Percentiles rank a stretch among this genome's conserved stretches.
Conservation (phyloP, 1,140 invertebrate genomes). For the Arctopsyche grandis region DNA sequence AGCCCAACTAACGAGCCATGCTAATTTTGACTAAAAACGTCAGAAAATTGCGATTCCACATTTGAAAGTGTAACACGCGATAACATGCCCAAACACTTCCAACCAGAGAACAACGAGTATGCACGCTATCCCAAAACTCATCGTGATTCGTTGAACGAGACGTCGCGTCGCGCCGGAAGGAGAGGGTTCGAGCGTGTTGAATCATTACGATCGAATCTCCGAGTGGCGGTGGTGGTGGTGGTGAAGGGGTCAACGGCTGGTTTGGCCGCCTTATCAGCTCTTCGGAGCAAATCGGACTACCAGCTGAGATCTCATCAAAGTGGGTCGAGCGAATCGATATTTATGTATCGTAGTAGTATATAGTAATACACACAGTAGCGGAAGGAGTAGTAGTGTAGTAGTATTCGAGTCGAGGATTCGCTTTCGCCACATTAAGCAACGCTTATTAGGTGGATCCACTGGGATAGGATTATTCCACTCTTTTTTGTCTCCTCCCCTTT, state of each 20-base stretch:
- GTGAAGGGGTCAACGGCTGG: conserved; percentile 2
- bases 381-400: neutral
- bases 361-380: neutral
- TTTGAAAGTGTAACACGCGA: no score
- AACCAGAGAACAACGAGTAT: no score
- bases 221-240: no score
- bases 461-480: neutral
- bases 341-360: neutral
- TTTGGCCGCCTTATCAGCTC: neutral
- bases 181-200: no score
- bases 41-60: no score
- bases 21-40: no score
- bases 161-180: no score
- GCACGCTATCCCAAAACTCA: no score
- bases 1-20: no score
- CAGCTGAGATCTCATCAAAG: conserved; percentile 24
- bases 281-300: neutral
- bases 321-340: conserved; percentile 35
- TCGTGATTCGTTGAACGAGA: no score
- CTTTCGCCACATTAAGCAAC: conserved; percentile 6
- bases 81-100: no score
- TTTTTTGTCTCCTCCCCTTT: neutral
- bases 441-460: neutral
- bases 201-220: no score
- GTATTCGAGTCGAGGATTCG: conserved; percentile 3